Conservation (phyloP, 2,113 vertebrate species). For the Pteronura brasiliensis region DNA sequence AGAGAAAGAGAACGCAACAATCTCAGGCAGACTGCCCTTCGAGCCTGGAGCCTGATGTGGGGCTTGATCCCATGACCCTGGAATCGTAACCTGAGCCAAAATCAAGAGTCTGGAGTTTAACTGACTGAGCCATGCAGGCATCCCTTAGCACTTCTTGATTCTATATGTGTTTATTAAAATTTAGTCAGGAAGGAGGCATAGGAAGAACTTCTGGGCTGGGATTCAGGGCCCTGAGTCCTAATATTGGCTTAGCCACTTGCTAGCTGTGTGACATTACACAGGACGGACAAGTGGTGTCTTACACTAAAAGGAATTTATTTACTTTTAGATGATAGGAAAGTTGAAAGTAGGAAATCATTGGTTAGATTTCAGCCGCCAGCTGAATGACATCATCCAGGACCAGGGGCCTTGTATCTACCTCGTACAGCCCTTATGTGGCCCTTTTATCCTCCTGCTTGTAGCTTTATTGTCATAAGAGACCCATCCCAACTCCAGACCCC, state of each 20-base stretch:
- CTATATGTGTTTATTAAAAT: not conserved
- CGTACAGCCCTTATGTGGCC: not conserved
- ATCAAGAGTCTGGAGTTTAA: not conserved
- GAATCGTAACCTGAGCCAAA: not conserved
- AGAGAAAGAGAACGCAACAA: not conserved
- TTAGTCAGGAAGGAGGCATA: not conserved
- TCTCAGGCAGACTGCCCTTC: not conserved
- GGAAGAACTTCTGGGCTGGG: not conserved
- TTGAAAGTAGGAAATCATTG: not conserved
- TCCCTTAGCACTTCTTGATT: not conserved
- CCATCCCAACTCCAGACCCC: not conserved
- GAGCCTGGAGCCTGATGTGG: not conserved
- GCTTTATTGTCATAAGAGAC: not conserved
- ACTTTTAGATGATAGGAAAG: not conserved
- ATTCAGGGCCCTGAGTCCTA: not conserved
- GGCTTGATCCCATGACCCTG: not conserved
- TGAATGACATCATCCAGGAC: not conserved
- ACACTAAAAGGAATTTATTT: not conserved
- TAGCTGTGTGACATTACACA: not conserved
- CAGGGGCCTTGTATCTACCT: not conserved
- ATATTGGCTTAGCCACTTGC: not conserved
- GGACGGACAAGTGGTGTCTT: not conserved
- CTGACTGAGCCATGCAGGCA: not conserved
- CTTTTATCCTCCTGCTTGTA: not conserved
- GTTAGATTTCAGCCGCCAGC: not conserved